A percentile compares a stretch with the other conserved stretches of the same genome.
phyloP scores from a whole-genome alignment of 2,888 invertebrate species.

The Philhelius pedissequus region DNA sequence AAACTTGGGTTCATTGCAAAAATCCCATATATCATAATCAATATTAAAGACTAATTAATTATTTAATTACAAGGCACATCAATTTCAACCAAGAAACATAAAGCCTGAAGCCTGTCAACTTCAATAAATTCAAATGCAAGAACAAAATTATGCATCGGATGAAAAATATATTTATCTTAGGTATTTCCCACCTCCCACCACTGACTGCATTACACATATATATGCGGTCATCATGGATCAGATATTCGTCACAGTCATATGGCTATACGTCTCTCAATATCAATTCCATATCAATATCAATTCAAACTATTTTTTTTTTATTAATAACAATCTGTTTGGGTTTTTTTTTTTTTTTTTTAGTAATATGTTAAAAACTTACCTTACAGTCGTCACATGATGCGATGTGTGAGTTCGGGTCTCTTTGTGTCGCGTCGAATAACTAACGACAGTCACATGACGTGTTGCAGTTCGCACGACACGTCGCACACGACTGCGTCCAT shows the following conservation, averaged over 20 bases:
- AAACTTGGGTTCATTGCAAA: not conserved
- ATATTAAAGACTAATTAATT: not conserved
- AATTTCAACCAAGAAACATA: not conserved
- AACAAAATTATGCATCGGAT: not conserved
- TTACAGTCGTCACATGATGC: slow-evolving; percentile 79
- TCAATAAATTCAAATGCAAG: slow-evolving; percentile 7
- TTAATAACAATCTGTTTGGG: not conserved
- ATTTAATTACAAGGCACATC: slow-evolving; percentile 1
- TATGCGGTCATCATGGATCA: slow-evolving; percentile 26
- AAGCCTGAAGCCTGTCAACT: not conserved
- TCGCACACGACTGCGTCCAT: slow-evolving; percentile 78
- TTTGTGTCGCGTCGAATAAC: slow-evolving; percentile 78
- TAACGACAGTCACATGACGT: slow-evolving; percentile 79
- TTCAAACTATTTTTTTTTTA: not conserved
- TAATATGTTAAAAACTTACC: slow-evolving; percentile 73
- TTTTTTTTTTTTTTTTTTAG: not conserved
- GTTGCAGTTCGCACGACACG: slow-evolving; percentile 78
- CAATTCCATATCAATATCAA: not conserved
- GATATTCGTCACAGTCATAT: not conserved
- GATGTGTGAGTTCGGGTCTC: slow-evolving; percentile 79
- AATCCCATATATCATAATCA: not conserved
- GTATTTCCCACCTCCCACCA: slow-evolving; percentile 36
- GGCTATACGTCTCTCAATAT: not conserved
- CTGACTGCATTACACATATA: not conserved
- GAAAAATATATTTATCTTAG: not conserved